Conservation (phyloP, 2,113 vertebrate species). For the Catharus fuscescens region DNA sequence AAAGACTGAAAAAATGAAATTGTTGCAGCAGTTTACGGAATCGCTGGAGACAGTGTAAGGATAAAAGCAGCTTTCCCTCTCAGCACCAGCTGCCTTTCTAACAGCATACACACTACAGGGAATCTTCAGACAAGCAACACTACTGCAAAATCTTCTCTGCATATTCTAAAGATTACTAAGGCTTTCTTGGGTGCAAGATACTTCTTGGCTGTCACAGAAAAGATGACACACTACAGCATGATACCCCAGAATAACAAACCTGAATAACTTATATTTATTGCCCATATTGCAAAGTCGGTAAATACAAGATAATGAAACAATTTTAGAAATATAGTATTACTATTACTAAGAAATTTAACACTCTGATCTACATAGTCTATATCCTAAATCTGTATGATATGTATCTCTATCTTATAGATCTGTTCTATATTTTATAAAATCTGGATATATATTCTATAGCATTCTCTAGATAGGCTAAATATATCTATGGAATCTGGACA, state of each 20-base stretch:
- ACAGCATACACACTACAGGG: neutral
- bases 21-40: neutral
- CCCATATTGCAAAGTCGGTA: neutral
- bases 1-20: neutral
- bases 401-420: fast-evolving
- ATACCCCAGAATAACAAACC: neutral
- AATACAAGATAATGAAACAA: neutral
- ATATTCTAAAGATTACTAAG: neutral
- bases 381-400: fast-evolving
- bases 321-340: neutral
- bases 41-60: fast-evolving
- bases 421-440: neutral
- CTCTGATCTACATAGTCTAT: neutral
- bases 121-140: neutral
- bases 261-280: neutral
- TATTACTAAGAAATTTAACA: neutral
- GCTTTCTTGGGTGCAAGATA: neutral
- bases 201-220: neutral
- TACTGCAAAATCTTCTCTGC: neutral
- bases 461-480: neutral
- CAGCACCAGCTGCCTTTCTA: neutral
- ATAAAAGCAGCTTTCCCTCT: neutral
- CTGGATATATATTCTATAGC: neutral
- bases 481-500: neutral
- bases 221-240: neutral